Evolutionary conservation across 2,888 invertebrate species (phyloP).

Genomic region (Phania funesta): DNA sequence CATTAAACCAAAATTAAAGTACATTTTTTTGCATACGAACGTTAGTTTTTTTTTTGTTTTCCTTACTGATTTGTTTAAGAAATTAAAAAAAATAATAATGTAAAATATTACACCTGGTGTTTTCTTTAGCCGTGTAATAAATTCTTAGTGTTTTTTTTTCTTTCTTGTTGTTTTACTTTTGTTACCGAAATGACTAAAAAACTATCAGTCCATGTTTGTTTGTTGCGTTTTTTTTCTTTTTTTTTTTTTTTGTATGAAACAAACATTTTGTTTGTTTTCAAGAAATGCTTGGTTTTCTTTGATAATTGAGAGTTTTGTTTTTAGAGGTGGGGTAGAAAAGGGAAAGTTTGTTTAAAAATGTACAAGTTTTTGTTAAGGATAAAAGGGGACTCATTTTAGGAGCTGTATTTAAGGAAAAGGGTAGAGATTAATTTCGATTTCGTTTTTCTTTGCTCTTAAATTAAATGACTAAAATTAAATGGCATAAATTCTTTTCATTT

Average conservation of each 20-base stretch:
- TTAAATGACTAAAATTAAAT: slow-evolving; percentile 63
- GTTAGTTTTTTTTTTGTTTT: too few relatives aligned
- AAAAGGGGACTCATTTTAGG: not conserved
- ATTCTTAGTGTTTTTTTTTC: slow-evolving; percentile 18
- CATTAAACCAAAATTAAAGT: too few relatives aligned
- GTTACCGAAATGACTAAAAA: slow-evolving; percentile 56
- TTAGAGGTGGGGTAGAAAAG: slow-evolving; percentile 20
- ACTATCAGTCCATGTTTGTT: slow-evolving; percentile 67
- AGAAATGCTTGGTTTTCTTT: slow-evolving; percentile 60
- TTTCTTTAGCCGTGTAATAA: slow-evolving; percentile 26
- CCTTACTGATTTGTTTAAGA: too few relatives aligned
- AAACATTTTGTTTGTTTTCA: slow-evolving; percentile 50
- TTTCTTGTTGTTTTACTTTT: not conserved
- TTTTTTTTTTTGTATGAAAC: slow-evolving; percentile 34
- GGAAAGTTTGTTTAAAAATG: slow-evolving; percentile 31
- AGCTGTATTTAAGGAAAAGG: too few relatives aligned
- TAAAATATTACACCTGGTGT: slow-evolving; percentile 56
- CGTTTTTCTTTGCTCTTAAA: slow-evolving; percentile 18
- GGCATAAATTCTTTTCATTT: slow-evolving; percentile 63
- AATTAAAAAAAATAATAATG: not conserved
- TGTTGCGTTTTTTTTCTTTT: slow-evolving; percentile 51
- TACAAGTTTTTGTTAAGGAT: slow-evolving; percentile 25
- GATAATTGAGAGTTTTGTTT: slow-evolving; percentile 57
- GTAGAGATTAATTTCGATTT: slow-evolving; percentile 21
- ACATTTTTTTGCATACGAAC: not conserved